Conservation (phyloP, 2,888 invertebrate species). For the Metacarcinus magister region DNA sequence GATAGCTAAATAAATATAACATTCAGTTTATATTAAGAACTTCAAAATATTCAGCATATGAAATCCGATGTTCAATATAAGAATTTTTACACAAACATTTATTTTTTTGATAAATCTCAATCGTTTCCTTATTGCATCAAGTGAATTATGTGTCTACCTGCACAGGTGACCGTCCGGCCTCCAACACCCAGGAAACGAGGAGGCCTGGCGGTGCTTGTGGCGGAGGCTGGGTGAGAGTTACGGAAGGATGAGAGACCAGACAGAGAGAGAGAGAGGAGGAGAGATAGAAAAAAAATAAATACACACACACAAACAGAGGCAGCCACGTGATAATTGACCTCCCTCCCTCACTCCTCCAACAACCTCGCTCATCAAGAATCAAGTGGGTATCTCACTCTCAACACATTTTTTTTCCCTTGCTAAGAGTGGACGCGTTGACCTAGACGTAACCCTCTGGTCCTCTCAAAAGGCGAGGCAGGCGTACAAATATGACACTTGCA, state of each 20-base stretch:
- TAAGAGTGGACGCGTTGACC: slow-evolving; percentile 46
- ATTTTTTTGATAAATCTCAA: neutral
- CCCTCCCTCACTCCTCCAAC: neutral
- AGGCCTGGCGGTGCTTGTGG: neutral
- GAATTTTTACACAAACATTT: neutral
- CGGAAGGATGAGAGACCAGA: neutral
- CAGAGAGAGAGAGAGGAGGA: neutral
- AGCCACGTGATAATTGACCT: neutral
- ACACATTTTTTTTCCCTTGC: neutral
- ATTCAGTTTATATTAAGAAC: neutral
- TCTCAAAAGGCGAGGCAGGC: neutral
- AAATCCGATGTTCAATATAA: neutral
- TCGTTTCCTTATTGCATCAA: neutral
- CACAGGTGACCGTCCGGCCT: neutral
- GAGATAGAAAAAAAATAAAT: neutral
- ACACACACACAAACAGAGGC: neutral
- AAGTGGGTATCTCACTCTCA: neutral
- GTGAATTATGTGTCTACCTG: neutral
- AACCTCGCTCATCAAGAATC: slow-evolving; percentile 6
- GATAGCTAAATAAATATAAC: neutral
- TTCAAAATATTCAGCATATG: neutral
- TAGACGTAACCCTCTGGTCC: neutral
- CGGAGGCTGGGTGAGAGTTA: neutral
- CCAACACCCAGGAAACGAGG: neutral
- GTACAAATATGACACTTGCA: neutral